Conservation (phyloP, 2,797 vertebrate genomes). For the Platalea minor region DNA sequence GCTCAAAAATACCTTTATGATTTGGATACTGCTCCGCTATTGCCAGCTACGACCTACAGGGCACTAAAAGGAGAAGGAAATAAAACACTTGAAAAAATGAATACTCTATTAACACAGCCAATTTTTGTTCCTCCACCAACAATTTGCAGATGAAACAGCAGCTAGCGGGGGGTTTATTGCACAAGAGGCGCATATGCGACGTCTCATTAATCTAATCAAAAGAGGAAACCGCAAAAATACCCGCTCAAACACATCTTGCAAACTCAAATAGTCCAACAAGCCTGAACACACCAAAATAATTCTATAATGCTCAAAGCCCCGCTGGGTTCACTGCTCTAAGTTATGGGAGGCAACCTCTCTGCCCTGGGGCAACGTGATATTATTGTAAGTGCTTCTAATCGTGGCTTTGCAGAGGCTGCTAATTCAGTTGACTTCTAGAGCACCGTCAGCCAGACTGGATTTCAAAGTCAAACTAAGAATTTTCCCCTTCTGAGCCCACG, state of each 20-base stretch:
- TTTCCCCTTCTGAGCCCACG: not conserved
- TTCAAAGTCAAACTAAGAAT: not conserved
- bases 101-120: no score
- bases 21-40: not conserved
- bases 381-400: not conserved
- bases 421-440: not conserved
- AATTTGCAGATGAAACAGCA: not conserved
- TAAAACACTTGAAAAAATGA: not conserved
- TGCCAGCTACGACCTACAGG: accelerated
- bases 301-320: not conserved
- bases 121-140: not conserved
- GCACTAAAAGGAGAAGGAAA: not conserved
- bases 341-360: not conserved
- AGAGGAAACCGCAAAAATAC: not conserved
- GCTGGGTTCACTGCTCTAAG: not conserved
- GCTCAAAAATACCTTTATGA: not conserved
- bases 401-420: not conserved
- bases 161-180: not conserved
- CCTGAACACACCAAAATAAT: not conserved
- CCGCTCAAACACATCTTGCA: not conserved
- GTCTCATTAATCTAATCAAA: not conserved
- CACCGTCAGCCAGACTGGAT: not conserved
- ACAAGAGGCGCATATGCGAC: accelerated
- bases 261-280: not conserved
- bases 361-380: not conserved